A percentile compares a stretch with the other conserved stretches of the same genome.
Evolutionary conservation across 2,888 invertebrate genomes (phyloP).

Genomic region (Chymomyza fuscimana): DNA sequence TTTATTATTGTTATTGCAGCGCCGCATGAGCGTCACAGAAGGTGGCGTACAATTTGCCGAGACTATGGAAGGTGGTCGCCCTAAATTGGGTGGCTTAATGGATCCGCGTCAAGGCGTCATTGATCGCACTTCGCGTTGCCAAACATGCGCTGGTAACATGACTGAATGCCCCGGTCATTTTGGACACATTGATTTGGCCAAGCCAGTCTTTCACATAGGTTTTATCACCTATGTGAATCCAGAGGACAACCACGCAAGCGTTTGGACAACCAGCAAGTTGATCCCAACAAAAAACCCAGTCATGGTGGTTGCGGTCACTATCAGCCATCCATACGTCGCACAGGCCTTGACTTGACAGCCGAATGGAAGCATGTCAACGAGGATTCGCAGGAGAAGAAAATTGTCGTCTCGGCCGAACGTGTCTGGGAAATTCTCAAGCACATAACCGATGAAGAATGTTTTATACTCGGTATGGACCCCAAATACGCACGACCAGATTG

Average conservation of each 20-base stretch:
- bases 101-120: slow-evolving; percentile 99
- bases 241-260: slow-evolving; percentile 97
- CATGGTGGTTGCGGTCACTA: slow-evolving; percentile 99
- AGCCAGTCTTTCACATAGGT: slow-evolving; percentile 99
- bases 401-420: slow-evolving; percentile 94
- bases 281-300: slow-evolving; percentile 82
- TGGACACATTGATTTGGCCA: slow-evolving; percentile 98
- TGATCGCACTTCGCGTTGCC: slow-evolving; percentile 94
- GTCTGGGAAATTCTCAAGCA: slow-evolving; percentile 98
- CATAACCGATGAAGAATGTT: slow-evolving; percentile 97
- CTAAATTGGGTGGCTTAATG: slow-evolving; percentile 99
- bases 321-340: slow-evolving; percentile 94
- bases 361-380: slow-evolving; percentile 99
- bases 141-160: slow-evolving; percentile 98
- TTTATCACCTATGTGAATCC: slow-evolving; percentile 99
- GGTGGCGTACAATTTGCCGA: slow-evolving; percentile 98
- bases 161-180: slow-evolving; percentile 99
- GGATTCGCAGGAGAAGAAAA: slow-evolving; percentile 98
- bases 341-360: slow-evolving; percentile 95
- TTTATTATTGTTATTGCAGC: slow-evolving; percentile 82
- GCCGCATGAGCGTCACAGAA: slow-evolving; percentile 98
- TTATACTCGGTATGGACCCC: slow-evolving; percentile 97
- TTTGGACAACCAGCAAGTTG: slow-evolving; percentile 85
- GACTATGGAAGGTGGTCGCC: slow-evolving; percentile 98
- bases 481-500: slow-evolving; percentile 98